These are phyloP conservation scores for Myotis daubentonii DNA, from an alignment of 2,797 vertebrate species.

Conservation along the genomic window DNA sequence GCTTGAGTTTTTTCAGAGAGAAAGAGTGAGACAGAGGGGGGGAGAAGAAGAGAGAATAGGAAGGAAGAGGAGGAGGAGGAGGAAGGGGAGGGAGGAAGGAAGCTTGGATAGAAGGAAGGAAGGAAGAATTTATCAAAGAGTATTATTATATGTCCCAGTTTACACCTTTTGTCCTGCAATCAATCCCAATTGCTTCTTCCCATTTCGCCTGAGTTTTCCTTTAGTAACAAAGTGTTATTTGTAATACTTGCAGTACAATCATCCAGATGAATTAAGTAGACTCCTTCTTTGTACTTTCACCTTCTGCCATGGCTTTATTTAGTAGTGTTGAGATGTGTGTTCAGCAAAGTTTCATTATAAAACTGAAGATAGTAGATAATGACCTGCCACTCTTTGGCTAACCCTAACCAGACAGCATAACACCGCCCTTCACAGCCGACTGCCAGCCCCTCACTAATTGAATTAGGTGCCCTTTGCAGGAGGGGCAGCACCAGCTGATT, in stretches of 20 bases:
- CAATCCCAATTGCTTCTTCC: not conserved
- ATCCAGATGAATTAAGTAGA: not conserved
- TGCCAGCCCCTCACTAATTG: not conserved
- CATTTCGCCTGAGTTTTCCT: not conserved
- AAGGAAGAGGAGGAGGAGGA: not conserved
- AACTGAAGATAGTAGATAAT: not conserved
- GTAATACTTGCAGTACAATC: not conserved
- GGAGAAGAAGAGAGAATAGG: too few relatives aligned
- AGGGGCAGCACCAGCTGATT: not conserved
- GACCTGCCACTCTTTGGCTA: not conserved
- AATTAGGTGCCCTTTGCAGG: not conserved
- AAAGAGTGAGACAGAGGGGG: not conserved
- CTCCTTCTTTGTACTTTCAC: not conserved
- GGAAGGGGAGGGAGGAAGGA: not conserved
- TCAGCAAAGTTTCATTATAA: not conserved
- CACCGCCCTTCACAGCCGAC: not conserved
- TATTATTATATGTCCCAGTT: not conserved
- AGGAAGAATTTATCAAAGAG: not conserved
- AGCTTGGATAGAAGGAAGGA: not conserved
- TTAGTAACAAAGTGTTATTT: not conserved
- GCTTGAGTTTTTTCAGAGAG: not conserved
- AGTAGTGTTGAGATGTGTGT: too few relatives aligned
- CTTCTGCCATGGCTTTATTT: not conserved
- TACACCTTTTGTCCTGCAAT: not conserved
- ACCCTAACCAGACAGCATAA: not conserved